Conservation (phyloP, 2,888 invertebrate species). For the Drosophila kuntzei region DNA sequence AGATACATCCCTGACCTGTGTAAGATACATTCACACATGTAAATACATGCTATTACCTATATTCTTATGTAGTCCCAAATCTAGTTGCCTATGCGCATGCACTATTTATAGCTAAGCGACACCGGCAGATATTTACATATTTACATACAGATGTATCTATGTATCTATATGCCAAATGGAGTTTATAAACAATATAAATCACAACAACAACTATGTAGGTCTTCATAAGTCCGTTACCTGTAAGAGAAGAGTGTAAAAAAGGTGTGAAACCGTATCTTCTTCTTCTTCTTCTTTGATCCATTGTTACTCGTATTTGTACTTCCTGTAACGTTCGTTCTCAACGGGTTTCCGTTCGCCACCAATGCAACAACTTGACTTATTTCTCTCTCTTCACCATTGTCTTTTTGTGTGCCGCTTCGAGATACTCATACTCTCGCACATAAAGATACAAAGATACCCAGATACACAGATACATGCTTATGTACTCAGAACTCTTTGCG, state of each 20-base stretch:
- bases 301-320: constrained; percentile 17
- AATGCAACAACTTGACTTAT: constrained; percentile 52
- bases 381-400: constrained; percentile 28
- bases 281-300: constrained; percentile 4
- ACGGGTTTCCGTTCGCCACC: constrained; percentile 29
- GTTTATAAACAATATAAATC: constrained; percentile 17
- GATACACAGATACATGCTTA: constrained; percentile 4
- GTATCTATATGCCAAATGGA: constrained; percentile 11
- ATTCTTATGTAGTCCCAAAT: constrained; percentile 36
- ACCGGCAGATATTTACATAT: constrained; percentile 36
- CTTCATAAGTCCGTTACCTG: constrained; percentile 13
- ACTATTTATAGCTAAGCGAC: constrained; percentile 49
- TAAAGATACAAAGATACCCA: constrained; percentile 1
- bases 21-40: constrained; percentile 26
- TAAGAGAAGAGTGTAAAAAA: not conserved
- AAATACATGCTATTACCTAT: constrained; percentile 42
- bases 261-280: constrained; percentile 14
- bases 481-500: constrained; percentile 1
- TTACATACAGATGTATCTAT: constrained; percentile 6
- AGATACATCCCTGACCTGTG: constrained; percentile 71
- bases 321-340: constrained; percentile 28
- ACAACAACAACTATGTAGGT: constrained; percentile 3
- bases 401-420: constrained; percentile 7
- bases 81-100: constrained; percentile 52
- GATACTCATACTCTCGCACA: not conserved